Evolutionary conservation across 2,888 invertebrate genomes (phyloP), one percentile per base, ranked within the genome.

Genomic region (Protonemura montana): DNA sequence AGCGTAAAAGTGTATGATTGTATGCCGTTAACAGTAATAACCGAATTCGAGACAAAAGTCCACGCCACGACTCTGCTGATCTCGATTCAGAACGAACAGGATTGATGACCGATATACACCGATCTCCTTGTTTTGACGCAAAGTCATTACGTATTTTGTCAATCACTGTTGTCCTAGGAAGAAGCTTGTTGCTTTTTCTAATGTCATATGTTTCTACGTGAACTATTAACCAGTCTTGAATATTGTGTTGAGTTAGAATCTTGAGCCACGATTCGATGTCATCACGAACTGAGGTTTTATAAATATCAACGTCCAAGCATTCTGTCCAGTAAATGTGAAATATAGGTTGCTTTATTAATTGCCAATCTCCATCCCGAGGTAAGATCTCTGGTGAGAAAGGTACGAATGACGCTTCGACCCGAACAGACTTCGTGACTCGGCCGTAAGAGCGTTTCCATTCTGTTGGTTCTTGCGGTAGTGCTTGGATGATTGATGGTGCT

Each of bases 281-380:
- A 90, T 98, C 98, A 91, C 95, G 94, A n/a, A 97, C 94, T 85
- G 94, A 94, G 85, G 95, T 93, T 92, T 98, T 98, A 91, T 99
- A 99, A 85, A 95, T 93, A 91, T 99, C 99, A 89, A 98, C 93
- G 92, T 99, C 98, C 91, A 94, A 94, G 93, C 98, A 98, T 91
- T 98, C 98, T 28, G 97, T 98, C 95, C 98, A 98, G 91, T 96
- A 99, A 87, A 97, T 96, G 91, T 99, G 98, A 90, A 99, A 95
- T 91, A 98, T 95, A 16, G 98, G 97, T 89, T 97, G 96, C 89
- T 97, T 96, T 87, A 98, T 93, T 82, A 98, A 93, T 90, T 95
- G 96, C 92, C 95, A 95, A 90, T 95, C 94, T 86, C 94, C 94
- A 84, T 95, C 95, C 87, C 94, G 94, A 82, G 96, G 96, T 86